A percentile compares a stretch with the other conserved stretches of the same genome.
These are phyloP conservation scores for Pseudorectes ferrugineus DNA, from an alignment of 2,113 vertebrate species.

Conservation along the genomic window DNA sequence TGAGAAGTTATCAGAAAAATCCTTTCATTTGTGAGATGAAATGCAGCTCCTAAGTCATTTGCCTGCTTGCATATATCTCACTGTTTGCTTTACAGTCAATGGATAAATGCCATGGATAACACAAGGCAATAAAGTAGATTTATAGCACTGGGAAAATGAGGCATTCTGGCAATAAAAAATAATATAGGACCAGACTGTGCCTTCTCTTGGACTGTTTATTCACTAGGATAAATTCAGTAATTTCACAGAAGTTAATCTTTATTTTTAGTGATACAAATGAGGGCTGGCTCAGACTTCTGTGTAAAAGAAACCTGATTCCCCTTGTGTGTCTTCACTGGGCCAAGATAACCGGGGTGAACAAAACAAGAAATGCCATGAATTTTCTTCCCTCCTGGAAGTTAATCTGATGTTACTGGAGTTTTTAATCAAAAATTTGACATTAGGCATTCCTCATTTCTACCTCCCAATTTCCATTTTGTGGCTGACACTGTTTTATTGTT, in stretches of 20 bases:
- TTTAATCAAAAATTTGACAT: neutral
- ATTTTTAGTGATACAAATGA: neutral
- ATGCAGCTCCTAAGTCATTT: neutral
- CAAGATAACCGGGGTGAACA: neutral
- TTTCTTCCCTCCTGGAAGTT: neutral
- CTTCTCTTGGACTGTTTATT: conserved; percentile 5
- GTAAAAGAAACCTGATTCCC: neutral
- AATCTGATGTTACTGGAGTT: neutral
- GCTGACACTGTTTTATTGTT: neutral
- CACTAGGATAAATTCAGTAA: conserved; percentile 7
- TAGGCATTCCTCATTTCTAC: neutral
- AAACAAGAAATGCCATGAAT: neutral
- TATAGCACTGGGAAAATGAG: neutral
- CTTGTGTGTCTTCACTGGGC: neutral
- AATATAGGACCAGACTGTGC: neutral
- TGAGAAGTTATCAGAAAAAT: neutral
- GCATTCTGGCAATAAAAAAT: conserved; percentile 18
- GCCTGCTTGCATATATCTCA: neutral
- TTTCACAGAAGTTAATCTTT: conserved; percentile 36
- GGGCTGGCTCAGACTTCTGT: neutral
- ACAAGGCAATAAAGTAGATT: conserved; percentile 7
- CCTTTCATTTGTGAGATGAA: conserved; percentile 14
- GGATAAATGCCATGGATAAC: conserved; percentile 17
- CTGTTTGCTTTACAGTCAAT: neutral
- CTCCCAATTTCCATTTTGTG: neutral